phyloP scores from a whole-genome alignment of 2,888 invertebrate genomes.

The Macrophya alboannulata region DNA sequence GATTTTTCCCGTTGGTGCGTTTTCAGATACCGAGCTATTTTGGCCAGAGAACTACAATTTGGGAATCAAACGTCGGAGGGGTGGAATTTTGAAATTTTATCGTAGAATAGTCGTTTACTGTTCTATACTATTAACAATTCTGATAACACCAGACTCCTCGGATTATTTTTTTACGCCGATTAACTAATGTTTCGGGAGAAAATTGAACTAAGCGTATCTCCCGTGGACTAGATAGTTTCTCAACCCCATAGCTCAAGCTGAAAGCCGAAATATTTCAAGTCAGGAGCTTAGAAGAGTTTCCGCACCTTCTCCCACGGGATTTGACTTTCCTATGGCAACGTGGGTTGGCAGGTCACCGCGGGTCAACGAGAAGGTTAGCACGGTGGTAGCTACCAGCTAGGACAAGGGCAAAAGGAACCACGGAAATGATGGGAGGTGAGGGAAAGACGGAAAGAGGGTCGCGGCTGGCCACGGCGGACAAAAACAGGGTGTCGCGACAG shows the following conservation, averaged over 20 bases:
- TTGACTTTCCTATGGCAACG: slow-evolving; percentile 67
- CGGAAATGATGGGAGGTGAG: neutral
- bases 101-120: neutral
- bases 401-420: slow-evolving; percentile 53
- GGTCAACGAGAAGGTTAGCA: slow-evolving; percentile 58
- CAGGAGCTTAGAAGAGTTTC: slow-evolving; percentile 47
- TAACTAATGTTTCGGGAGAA: neutral
- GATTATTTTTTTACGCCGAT: neutral
- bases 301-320: slow-evolving; percentile 65
- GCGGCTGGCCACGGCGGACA: slow-evolving; percentile 63
- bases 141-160: neutral
- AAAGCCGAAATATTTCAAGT: slow-evolving; percentile 61
- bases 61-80: too few relatives aligned
- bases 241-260: slow-evolving; percentile 30
- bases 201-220: neutral
- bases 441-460: slow-evolving; percentile 32
- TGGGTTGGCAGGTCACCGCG: slow-evolving; percentile 45
- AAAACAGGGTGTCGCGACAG: slow-evolving; percentile 78
- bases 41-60: too few relatives aligned
- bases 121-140: neutral
- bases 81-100: too few relatives aligned
- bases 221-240: slow-evolving; percentile 2
- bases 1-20: too few relatives aligned
- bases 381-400: slow-evolving; percentile 46
- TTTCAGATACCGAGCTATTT: too few relatives aligned